phyloP scores from a whole-genome alignment of 2,797 vertebrate genomes.

The Falco cherrug region DNA sequence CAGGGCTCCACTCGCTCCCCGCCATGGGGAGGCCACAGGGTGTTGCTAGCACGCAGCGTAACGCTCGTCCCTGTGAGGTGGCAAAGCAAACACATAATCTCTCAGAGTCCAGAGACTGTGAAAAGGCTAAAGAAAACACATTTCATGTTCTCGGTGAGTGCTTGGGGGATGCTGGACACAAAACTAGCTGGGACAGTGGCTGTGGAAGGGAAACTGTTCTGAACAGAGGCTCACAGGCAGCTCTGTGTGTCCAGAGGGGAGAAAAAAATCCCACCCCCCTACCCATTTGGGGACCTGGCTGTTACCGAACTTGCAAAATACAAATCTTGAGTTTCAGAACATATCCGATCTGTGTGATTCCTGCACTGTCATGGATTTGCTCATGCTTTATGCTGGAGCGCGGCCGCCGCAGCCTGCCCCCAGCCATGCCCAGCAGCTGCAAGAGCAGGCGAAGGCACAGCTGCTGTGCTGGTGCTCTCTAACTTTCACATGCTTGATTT shows the following conservation, averaged over 20 bases:
- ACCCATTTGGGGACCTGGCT: neutral
- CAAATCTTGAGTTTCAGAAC: neutral
- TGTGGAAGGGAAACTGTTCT: neutral
- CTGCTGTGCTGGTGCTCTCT: neutral
- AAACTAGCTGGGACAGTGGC: neutral
- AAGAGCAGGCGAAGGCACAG: neutral
- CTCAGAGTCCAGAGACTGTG: neutral
- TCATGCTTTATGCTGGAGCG: neutral
- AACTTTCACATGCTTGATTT: neutral
- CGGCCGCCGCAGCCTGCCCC: neutral
- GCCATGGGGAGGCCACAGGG: rapidly evolving
- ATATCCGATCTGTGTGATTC: rapidly evolving
- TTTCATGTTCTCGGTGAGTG: rapidly evolving
- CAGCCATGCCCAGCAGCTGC: rapidly evolving
- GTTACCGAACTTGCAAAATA: neutral
- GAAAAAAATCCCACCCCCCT: too few species aligned
- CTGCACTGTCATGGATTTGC: neutral
- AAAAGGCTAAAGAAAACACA: neutral
- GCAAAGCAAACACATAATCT: neutral
- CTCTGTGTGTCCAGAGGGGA: rapidly evolving
- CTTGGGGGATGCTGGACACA: neutral
- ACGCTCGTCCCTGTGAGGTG: neutral
- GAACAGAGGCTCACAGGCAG: neutral
- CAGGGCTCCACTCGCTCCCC: rapidly evolving
- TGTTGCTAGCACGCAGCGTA: neutral